Percentiles rank a stretch among this genome's conserved stretches.
phyloP scores from a whole-genome alignment of 2,888 invertebrate species.

The Liodrosophila aerea region DNA sequence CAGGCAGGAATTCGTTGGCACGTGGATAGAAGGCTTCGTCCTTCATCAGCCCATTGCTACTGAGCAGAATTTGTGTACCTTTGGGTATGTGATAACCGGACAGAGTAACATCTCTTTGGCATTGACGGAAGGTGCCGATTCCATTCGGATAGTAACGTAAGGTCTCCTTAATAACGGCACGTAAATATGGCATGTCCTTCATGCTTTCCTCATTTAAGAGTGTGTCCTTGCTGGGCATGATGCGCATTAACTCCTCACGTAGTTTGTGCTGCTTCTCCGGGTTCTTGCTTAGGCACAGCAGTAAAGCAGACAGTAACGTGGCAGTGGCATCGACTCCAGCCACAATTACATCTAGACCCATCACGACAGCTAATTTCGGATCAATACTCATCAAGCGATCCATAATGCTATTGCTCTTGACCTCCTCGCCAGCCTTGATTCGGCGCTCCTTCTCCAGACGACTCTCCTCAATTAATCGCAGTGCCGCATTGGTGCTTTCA shows the following conservation, averaged over 20 bases:
- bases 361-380: slow-evolving; percentile 83
- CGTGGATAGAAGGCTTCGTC: slow-evolving; percentile 85
- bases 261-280: slow-evolving; percentile 86
- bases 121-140: slow-evolving; percentile 84
- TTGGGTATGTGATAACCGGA: slow-evolving; percentile 86
- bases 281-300: slow-evolving; percentile 86
- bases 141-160: slow-evolving; percentile 86
- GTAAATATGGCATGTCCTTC: slow-evolving; percentile 85
- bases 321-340: slow-evolving; percentile 85
- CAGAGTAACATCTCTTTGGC: slow-evolving; percentile 84
- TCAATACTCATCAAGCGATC: slow-evolving; percentile 84
- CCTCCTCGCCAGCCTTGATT: slow-evolving; percentile 53
- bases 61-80: slow-evolving; percentile 87
- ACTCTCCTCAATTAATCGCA: slow-evolving; percentile 78
- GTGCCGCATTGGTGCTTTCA: slow-evolving; percentile 60
- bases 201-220: slow-evolving; percentile 82
- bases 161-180: slow-evolving; percentile 89
- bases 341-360: slow-evolving; percentile 85
- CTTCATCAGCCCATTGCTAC: slow-evolving; percentile 84
- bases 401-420: slow-evolving; percentile 82
- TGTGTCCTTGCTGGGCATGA: slow-evolving; percentile 82
- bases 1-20: slow-evolving; percentile 87
- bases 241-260: slow-evolving; percentile 84
- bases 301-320: slow-evolving; percentile 81
- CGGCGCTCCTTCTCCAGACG: slow-evolving; percentile 39